Percentiles rank a stretch among this genome's conserved stretches.
phyloP scores from a whole-genome alignment of 1,140 invertebrate genomes.

The Drosophila nannoptera region DNA sequence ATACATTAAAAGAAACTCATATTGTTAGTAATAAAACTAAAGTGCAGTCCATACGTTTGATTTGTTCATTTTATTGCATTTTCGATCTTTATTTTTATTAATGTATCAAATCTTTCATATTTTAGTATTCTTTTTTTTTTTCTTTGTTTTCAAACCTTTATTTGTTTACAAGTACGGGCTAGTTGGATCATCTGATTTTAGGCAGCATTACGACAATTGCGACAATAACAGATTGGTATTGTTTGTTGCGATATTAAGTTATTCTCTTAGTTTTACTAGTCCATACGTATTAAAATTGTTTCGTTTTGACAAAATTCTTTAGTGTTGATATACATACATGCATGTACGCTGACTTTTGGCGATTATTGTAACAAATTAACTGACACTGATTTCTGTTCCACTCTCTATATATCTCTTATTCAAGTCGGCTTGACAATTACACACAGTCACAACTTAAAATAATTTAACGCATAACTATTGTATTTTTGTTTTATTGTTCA shows the following conservation, averaged over 20 bases:
- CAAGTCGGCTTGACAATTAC: constrained; percentile 50
- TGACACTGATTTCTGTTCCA: constrained; percentile 31
- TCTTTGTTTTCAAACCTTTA: constrained; percentile 39
- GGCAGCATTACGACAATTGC: constrained; percentile 57
- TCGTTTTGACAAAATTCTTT: constrained; percentile 45
- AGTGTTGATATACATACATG: constrained; percentile 29
- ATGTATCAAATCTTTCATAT: constrained; percentile 62
- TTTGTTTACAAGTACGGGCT: constrained; percentile 66
- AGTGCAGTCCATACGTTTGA: constrained; percentile 14
- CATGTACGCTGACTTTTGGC: constrained; percentile 37
- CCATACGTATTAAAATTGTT: constrained; percentile 42
- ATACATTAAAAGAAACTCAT: background rate
- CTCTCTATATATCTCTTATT: background rate
- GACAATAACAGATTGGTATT: constrained; percentile 49
- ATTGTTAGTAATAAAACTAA: constrained; percentile 29
- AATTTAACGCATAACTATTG: constrained; percentile 67
- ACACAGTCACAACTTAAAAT: constrained; percentile 45
- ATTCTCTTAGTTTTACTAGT: constrained; percentile 37
- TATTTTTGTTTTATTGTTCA: constrained; percentile 57
- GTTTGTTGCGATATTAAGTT: constrained; percentile 29
- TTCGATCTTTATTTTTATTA: constrained; percentile 27
- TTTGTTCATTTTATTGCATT: constrained; percentile 59
- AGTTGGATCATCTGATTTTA: constrained; percentile 38
- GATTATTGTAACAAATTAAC: constrained; percentile 56
- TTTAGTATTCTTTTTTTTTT: constrained; percentile 40